Evolutionary conservation across 2,113 vertebrate species (phyloP).

Genomic region (Mungos mungo): DNA sequence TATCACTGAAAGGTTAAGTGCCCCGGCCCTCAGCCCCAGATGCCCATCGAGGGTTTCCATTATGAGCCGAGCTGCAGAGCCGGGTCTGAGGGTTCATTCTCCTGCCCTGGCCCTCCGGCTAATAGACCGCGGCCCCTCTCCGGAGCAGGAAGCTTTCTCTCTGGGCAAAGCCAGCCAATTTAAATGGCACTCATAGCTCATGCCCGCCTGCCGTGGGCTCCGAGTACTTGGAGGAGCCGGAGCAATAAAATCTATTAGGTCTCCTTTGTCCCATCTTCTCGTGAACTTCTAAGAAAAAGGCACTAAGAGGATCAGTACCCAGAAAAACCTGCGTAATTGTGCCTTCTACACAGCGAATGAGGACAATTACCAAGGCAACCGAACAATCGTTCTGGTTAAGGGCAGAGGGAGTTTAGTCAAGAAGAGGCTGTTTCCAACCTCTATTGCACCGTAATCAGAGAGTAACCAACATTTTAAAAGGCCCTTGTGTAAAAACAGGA

Average conservation of each 20-base stretch:
- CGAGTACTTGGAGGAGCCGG: constrained; percentile 42
- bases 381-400: constrained; percentile 75
- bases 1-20: constrained; percentile 79
- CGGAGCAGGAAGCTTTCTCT: constrained; percentile 47
- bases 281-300: constrained; percentile 83
- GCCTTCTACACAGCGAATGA: constrained; percentile 75
- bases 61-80: constrained; percentile 10
- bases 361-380: constrained; percentile 86
- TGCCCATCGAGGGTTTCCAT: constrained; percentile 63
- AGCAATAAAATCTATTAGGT: constrained; percentile 83
- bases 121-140: constrained; percentile 57
- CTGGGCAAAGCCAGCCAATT: constrained; percentile 61
- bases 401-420: constrained; percentile 78
- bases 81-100: neutral
- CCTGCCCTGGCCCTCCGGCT: constrained; percentile 32
- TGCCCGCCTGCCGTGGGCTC: constrained; percentile 52
- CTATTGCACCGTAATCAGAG: constrained; percentile 82
- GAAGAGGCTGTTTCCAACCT: constrained; percentile 81
- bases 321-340: constrained; percentile 85
- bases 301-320: constrained; percentile 82
- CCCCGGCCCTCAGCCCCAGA: constrained; percentile 39
- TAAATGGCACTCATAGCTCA: constrained; percentile 63
- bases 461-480: constrained; percentile 85
- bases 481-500: constrained; percentile 84
- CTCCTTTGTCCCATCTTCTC: constrained; percentile 81